Percentiles rank a stretch among this genome's conserved stretches.
These are phyloP conservation scores for Drosophila neocordata DNA, from an alignment of 1,140 invertebrate genomes.

Conservation along the genomic window DNA sequence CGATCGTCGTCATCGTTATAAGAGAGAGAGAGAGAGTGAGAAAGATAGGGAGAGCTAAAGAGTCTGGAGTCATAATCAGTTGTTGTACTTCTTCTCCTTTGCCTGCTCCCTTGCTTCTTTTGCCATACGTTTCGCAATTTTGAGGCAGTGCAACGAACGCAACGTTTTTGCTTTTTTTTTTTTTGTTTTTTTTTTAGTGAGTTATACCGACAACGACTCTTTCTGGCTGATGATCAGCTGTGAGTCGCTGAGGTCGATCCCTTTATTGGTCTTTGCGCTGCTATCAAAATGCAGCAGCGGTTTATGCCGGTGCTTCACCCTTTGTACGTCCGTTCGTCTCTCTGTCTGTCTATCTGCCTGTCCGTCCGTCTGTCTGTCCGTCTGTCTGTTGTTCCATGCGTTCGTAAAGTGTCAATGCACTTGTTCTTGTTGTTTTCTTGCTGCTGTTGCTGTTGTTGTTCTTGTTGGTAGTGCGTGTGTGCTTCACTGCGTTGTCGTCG, in stretches of 20 bases:
- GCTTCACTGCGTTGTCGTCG: slow-evolving; percentile 57
- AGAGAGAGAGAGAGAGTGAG: slow-evolving; percentile 26
- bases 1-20: slow-evolving; percentile 62
- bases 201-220: slow-evolving; percentile 30
- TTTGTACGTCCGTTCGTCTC: slow-evolving; percentile 38
- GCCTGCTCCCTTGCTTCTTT: neutral
- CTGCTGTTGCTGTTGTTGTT: slow-evolving; percentile 36
- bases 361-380: neutral
- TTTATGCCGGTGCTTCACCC: slow-evolving; percentile 61
- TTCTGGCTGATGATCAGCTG: slow-evolving; percentile 53
- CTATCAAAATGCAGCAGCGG: slow-evolving; percentile 69
- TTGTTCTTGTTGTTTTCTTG: slow-evolving; percentile 65
- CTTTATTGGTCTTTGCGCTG: slow-evolving; percentile 44
- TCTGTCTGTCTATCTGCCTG: slow-evolving; percentile 35
- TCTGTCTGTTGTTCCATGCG: slow-evolving; percentile 35
- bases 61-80: slow-evolving; percentile 64
- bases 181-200: slow-evolving; percentile 31
- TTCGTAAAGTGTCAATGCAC: slow-evolving; percentile 78
- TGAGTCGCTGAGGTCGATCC: slow-evolving; percentile 52
- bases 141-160: slow-evolving; percentile 66
- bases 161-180: slow-evolving; percentile 31
- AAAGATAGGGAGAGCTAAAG: neutral
- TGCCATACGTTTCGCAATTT: slow-evolving; percentile 44
- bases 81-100: slow-evolving; percentile 19
- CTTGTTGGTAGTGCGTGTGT: slow-evolving; percentile 60